Base-by-base conservation (phyloP, 2,113 vertebrate species). In the Chloebia gouldiae region DNA sequence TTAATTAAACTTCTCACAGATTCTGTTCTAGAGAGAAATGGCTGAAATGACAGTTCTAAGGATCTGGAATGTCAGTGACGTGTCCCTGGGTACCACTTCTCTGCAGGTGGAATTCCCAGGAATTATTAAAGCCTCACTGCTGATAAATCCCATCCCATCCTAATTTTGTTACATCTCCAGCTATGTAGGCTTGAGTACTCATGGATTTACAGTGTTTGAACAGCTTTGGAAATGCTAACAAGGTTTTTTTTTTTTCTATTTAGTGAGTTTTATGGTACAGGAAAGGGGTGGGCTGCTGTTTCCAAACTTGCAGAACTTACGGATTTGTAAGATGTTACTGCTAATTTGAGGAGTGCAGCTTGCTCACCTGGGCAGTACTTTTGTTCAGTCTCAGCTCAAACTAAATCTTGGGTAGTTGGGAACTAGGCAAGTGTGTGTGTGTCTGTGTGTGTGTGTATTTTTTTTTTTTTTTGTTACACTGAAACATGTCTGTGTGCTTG, bases 371-470 rank as follows among this genome's bases (percentile, higher is more conserved):
- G 13, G 5, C n/a, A 19, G 0, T 61, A 5, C 45, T 40, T 66
- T 50, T 42, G 9, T 40, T 81, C 45, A 6, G 2, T 42, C 27
- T n/a, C 25, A 45, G 61, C 37, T 16, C 16, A 40, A 24, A 24
- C 23, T 28, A 35, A 33, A 45, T 30, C 17, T 72, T 37, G 33
- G 19, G 18, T 83, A 19, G 3, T 25, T 57, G 54, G 66, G 69
- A 70, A 21, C 16, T 53, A 20, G 53, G 2, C 10, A 35, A 47
- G 14, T 39, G 3, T 53, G 4, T 70, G 1, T 3, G 0, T 5
- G 1, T 56, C 0, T 40, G 13, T 40, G 13, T 65, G 2, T 64
- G 0, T 39, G 39, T 39, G 39, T n/a, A n/a, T n/a, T n/a, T n/a
- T n/a, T n/a, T n/a, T 39, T 39, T 39, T 39, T 39, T 39, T 39